Base-by-base conservation (phyloP, 2,797 vertebrate species). In the Brotula barbata region DNA sequence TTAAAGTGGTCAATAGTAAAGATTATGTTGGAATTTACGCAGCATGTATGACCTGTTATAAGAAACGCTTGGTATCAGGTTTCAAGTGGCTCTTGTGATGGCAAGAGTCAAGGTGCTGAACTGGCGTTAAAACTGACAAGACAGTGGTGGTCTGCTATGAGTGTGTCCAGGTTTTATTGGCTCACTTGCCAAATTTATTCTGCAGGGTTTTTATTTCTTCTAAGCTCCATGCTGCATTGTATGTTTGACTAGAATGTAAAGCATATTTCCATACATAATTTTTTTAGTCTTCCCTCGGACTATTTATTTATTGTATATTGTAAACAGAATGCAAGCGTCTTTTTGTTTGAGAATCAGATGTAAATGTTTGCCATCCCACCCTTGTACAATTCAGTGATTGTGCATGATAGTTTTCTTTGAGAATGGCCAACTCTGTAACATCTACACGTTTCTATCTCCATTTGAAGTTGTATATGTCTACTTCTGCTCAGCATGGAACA, bases 261-360 rank as follows among this genome's bases (percentile, higher is more conserved):
- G 62, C 50, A 41, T 74, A 52, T 87, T 70, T 85, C 71, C 47
- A 73, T 72, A 68, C 58, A 53, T 56, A 81, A 76, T 81, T 89
- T 82, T 89, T 88, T 90, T 89, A 89, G 89, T 94, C 82, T 86
- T 79, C 74, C 75, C 72, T 58, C 37, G 23, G 70, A 72, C 64
- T 85, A 75, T 88, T 87, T 86, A 91, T 94, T 93, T 94, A 92
- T 89, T 85, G 85, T 84, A 76, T 76, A 81, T 85, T 80, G 28
- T 52, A 58, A 75, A 64, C 39, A 71, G 51, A 78, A 68, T 58
- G 63, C 68, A 62, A 71, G 65, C 69, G 73, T 71, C 71, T 1
- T 25, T 57, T 52, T 61, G 54, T 58, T 63, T 28, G 60, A 54
- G 46, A 49, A 59, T 60, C 15, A 47, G 60, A 52, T 73, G 48